Base-by-base conservation (phyloP, 2,113 vertebrate genomes). In the Erinaceus europaeus region DNA sequence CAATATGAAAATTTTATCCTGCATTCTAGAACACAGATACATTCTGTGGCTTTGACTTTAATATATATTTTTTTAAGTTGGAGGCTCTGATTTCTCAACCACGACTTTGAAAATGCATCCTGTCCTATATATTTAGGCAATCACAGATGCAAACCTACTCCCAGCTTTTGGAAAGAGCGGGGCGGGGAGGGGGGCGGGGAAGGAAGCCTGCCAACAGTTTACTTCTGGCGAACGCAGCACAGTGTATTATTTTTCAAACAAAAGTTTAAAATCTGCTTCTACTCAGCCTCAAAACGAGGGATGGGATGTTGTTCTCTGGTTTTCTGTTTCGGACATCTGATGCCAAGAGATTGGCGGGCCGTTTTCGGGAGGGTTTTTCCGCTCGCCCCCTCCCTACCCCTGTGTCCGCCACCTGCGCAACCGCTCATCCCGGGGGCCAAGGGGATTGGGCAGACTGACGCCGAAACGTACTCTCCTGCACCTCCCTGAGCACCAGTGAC, bases 181-280 rank as follows among this genome's bases (percentile, higher is more conserved):
- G 75, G 27, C 69, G 13, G n/a, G n/a, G n/a, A n/a, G n/a, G n/a
- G n/a, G n/a, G n/a, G n/a, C n/a, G n/a, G n/a, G n/a, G n/a, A n/a
- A 72, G 72, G 32, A 78, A 32, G 36, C 32, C 52, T 69, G 78
- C 15, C 74, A 71, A 44, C n/a, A 34, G 61, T 79, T 90, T 79
- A 71, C 72, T 89, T 84, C 86, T 65, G 36, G 44, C 44, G 71
- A 80, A 55, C 36, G 59, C 34, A 88, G 69, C 59, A 65, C 53
- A 20, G 50, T 81, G 23, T 53, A 36, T 82, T 84, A 53, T 62
- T 88, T 89, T 93, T 72, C 23, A 86, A 76, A 65, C 81, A 86
- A 46, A 84, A 42, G 18, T 92, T 88, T 84, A 36, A 89, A 84
- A 89, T 87, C 14, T 9, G 50, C n/a, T 77, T 46, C 71, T 55